Evolutionary conservation across 1,140 invertebrate genomes (phyloP), one percentile per base, ranked within the genome.

Genomic region (Pseudomyrmex concolor): DNA sequence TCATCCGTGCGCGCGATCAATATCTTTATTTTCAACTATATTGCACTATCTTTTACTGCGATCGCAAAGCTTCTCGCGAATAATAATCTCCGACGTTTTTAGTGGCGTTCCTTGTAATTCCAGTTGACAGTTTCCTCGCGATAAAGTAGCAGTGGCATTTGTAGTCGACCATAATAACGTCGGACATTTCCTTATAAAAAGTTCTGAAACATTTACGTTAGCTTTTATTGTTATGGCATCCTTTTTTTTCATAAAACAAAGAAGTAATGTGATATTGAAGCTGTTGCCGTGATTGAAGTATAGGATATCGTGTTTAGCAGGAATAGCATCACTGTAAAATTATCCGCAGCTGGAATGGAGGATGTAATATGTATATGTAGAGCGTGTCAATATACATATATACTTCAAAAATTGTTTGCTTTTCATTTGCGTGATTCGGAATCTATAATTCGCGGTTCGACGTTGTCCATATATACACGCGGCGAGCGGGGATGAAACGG

Each of bases 381-480:
- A 15, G 12, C 12, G 43, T 43, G 60, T 54, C 19, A 62, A 66
- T 63, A 62, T 34, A 55, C 17, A 25, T 25, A 25, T 25, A 25
- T 17, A 45, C 64, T 51, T 17, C 19, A 66, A 66, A 64, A 66
- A 76, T 76, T 12, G 48, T 76, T 76, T 77, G 48, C 62, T 66
- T 67, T 67, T 67, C 48, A 66, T 77, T 77, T 34, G 25, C 25
- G 73, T 43, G 76, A 71, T 70, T 71, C 66, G 15, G 12, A 71
- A 54, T 77, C 64, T 59, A 71, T 80, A 66, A 71, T 59, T 17
- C 66, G 43, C 66, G 51, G 62, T 55, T 77, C 62, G 45, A 34
- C 34, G 34, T 34, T 34, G 5, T 34, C 34, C 7, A 78, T 64
- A 60, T 55, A 60, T 66, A 17, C 17, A 45, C 22, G n/a, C 2